Percentiles rank a stretch among this genome's conserved stretches.
Evolutionary conservation across 2,113 vertebrate genomes (phyloP).

Genomic region (Camelus dromedarius): DNA sequence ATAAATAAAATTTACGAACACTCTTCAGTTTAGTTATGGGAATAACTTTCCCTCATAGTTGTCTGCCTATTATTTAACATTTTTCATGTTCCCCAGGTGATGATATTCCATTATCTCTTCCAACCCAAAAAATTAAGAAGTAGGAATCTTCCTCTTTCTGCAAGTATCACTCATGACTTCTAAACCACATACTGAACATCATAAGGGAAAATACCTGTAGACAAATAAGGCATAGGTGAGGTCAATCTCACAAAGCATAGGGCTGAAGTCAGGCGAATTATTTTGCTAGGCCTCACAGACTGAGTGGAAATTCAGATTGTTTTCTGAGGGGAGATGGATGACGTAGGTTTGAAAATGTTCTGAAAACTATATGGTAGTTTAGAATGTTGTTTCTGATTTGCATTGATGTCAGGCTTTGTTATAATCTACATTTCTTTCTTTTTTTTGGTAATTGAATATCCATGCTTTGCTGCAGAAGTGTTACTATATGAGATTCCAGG

Average conservation of each 20-base stretch:
- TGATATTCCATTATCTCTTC: not conserved
- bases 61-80: not conserved
- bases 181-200: not conserved
- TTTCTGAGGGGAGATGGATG: not conserved
- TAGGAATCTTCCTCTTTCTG: not conserved
- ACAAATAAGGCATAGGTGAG: not conserved
- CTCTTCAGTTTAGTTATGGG: not conserved
- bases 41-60: not conserved
- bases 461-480: not conserved
- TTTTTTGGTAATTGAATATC: not conserved
- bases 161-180: not conserved
- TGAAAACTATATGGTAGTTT: not conserved
- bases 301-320: not conserved
- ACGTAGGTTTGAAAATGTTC: not conserved
- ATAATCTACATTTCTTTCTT: not conserved
- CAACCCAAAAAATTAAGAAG: not conserved
- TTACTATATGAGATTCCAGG: not conserved
- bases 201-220: not conserved
- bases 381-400: not conserved
- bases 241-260: not conserved
- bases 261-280: not conserved
- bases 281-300: not conserved
- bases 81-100: not conserved
- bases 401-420: not conserved
- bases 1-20: not conserved